Conservation (phyloP, 1,140 invertebrate species). For the Brachionus rubens region DNA sequence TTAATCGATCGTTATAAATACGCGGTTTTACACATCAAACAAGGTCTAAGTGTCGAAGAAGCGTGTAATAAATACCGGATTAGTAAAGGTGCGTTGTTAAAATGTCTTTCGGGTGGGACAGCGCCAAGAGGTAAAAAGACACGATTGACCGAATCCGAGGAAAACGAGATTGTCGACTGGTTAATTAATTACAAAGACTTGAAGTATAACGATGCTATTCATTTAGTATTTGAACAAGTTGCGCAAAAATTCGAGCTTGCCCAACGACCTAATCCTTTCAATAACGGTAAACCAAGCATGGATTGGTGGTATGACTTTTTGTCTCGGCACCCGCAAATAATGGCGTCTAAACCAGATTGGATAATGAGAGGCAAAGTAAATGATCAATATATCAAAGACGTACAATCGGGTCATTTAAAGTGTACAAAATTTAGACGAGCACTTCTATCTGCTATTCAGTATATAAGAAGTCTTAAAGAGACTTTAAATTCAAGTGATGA, state of each 20-base stretch:
- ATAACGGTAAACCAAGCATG: constrained; percentile 46
- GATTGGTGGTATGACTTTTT: constrained; percentile 47
- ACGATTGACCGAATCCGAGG: constrained; percentile 26
- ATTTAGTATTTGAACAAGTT: constrained; percentile 45
- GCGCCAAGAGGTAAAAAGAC: constrained; percentile 40
- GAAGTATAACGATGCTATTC: constrained; percentile 47
- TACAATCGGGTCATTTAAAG: constrained; percentile 45
- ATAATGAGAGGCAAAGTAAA: constrained; percentile 46
- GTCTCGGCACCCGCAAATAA: constrained; percentile 45
- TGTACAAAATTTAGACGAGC: constrained; percentile 46
- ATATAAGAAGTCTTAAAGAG: constrained; percentile 24
- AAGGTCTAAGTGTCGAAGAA: constrained; percentile 45
- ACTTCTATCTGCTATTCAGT: constrained; percentile 36
- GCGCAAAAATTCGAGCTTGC: constrained; percentile 35
- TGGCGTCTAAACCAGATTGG: constrained; percentile 47
- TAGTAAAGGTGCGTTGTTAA: constrained; percentile 20
- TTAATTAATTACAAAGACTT: constrained; percentile 37
- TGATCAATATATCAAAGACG: constrained; percentile 46
- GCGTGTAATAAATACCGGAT: constrained; percentile 45
- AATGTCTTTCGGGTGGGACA: constrained; percentile 34
- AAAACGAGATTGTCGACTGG: constrained; percentile 46
- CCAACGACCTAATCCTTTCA: constrained; percentile 34
- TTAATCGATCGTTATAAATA: constrained; percentile 45
- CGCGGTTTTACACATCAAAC: constrained; percentile 40
- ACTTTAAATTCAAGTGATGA: not conserved